Percentiles rank a stretch among this genome's conserved stretches.
These are phyloP conservation scores for Tamandua tetradactyla DNA, from an alignment of 2,797 vertebrate species.

Conservation along the genomic window DNA sequence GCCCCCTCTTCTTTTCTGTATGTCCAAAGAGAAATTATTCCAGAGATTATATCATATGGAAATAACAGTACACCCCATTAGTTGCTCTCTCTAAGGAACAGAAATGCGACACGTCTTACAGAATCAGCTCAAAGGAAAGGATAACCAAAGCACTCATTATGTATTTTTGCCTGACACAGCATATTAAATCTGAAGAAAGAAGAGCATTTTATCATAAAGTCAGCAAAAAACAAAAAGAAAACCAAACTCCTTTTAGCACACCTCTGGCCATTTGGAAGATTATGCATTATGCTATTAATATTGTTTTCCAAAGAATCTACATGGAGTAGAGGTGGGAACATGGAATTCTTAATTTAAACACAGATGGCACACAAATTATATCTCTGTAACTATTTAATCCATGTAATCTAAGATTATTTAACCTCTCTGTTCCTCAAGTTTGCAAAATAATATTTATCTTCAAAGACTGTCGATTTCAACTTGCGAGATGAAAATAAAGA, in stretches of 20 bases:
- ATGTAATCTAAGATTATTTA: slow-evolving; percentile 5
- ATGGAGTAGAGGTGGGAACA: neutral
- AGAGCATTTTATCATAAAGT: slow-evolving; percentile 85
- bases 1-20: slow-evolving; percentile 24
- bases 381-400: slow-evolving; percentile 19
- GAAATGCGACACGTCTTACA: slow-evolving; percentile 83
- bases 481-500: slow-evolving; percentile 5
- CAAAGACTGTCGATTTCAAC: neutral
- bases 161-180: slow-evolving; percentile 87
- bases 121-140: slow-evolving; percentile 86
- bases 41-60: slow-evolving; percentile 79
- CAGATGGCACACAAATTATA: slow-evolving; percentile 23
- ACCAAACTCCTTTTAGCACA: slow-evolving; percentile 77
- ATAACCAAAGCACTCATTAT: slow-evolving; percentile 85
- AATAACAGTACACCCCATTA: slow-evolving; percentile 86
- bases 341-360: slow-evolving; percentile 49
- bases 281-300: slow-evolving; percentile 54
- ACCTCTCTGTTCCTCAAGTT: slow-evolving; percentile 12
- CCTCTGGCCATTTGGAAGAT: slow-evolving; percentile 76
- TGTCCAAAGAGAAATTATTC: slow-evolving; percentile 72
- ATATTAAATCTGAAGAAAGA: slow-evolving; percentile 86
- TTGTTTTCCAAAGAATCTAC: slow-evolving; percentile 31
- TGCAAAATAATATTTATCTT: neutral
- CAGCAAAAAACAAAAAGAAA: slow-evolving; percentile 85
- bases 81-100: slow-evolving; percentile 86